Conservation (phyloP, 2,888 invertebrate species). For the Stictocephala bisonia region DNA sequence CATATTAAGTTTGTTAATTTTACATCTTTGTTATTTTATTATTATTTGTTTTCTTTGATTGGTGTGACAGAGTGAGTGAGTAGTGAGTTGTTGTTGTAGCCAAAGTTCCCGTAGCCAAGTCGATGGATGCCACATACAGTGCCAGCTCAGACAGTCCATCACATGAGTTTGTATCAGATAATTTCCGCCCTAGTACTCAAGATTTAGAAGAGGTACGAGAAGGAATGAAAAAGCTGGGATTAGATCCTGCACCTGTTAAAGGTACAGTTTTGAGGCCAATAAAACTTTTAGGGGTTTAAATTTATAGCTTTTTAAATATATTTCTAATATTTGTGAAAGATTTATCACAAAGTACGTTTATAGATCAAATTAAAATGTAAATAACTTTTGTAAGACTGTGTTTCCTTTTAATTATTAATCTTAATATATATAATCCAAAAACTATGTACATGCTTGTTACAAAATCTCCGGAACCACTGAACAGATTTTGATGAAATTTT, state of each 20-base stretch:
- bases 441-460: too few species aligned
- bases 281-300: background rate
- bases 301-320: too few species aligned
- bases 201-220: constrained; percentile 80
- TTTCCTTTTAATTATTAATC: too few species aligned
- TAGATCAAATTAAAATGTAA: too few species aligned
- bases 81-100: constrained; percentile 45
- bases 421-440: too few species aligned
- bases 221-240: constrained; percentile 79
- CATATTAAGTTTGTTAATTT: background rate
- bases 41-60: background rate
- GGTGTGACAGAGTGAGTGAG: constrained; percentile 23
- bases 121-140: constrained; percentile 15
- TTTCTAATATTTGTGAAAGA: too few species aligned
- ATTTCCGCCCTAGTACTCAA: constrained; percentile 74
- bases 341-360: too few species aligned
- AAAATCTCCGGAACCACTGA: too few species aligned
- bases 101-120: background rate
- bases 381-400: too few species aligned
- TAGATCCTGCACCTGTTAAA: constrained; percentile 69
- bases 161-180: constrained; percentile 83
- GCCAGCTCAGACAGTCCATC: constrained; percentile 61
- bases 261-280: constrained; percentile 59
- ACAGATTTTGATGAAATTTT: too few species aligned
- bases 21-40: constrained; percentile 5